Percentiles rank a stretch among this genome's conserved stretches.
Evolutionary conservation across 2,797 vertebrate genomes (phyloP).

Genomic region (Orientallactaga sibirica): DNA sequence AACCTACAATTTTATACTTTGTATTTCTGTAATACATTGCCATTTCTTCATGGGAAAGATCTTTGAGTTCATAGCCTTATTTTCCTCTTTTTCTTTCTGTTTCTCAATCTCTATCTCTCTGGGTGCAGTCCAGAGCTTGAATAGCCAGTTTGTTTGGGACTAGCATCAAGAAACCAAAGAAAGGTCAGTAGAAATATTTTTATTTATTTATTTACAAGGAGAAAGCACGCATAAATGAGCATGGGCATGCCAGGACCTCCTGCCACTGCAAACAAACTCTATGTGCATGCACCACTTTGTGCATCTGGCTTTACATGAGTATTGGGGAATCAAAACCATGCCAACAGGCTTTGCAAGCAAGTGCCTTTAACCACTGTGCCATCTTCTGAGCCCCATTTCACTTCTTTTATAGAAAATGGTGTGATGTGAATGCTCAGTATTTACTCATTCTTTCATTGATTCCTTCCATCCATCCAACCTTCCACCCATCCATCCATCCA

Average conservation of each 20-base stretch:
- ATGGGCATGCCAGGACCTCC: too few species aligned
- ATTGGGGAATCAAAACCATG: too few species aligned
- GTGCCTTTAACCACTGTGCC: too few species aligned
- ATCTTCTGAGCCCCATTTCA: too few species aligned
- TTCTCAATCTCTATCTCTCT: background rate
- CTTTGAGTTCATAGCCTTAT: background rate
- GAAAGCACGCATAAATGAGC: too few species aligned
- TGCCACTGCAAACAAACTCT: too few species aligned
- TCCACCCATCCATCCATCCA: too few species aligned
- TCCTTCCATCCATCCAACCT: too few species aligned
- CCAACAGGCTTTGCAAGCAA: too few species aligned
- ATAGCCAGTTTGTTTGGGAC: background rate
- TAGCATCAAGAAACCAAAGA: conserved; percentile 20
- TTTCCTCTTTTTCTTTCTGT: background rate
- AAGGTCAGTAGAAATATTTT: background rate
- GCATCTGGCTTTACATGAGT: too few species aligned
- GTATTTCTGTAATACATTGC: background rate
- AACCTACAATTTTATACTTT: background rate
- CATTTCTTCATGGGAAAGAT: background rate
- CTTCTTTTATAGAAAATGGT: background rate
- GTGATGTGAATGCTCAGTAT: background rate
- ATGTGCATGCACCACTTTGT: too few species aligned
- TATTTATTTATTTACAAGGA: too few species aligned
- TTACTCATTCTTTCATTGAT: background rate
- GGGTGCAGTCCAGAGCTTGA: background rate